Percentiles rank a stretch among this genome's conserved stretches.
phyloP scores from a whole-genome alignment of 2,888 invertebrate species.

The Polia nebulosa region DNA sequence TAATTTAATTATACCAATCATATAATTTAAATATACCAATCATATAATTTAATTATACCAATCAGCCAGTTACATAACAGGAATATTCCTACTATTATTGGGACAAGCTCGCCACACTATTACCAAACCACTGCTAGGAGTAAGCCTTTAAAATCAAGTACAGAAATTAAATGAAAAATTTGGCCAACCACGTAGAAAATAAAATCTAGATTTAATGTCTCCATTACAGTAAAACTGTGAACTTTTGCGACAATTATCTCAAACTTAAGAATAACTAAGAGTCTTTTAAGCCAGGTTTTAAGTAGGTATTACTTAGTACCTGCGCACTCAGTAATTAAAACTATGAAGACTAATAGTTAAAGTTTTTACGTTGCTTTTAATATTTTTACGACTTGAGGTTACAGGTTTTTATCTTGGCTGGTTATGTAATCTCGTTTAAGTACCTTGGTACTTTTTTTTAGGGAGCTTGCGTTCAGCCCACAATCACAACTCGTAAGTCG shows the following conservation, averaged over 20 bases:
- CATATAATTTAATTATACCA: no score
- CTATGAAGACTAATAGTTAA: neutral
- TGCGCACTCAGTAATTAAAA: slow-evolving; percentile 9
- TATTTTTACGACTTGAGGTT: slow-evolving; percentile 12
- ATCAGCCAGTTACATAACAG: no score
- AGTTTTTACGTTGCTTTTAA: slow-evolving; percentile 15
- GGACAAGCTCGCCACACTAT: no score
- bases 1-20: no score
- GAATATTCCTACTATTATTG: no score
- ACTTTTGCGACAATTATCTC: neutral
- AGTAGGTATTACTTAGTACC: neutral
- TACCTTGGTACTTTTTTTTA: no score
- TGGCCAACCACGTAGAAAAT: neutral
- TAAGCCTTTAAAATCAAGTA: no score
- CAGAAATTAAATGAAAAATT: no score
- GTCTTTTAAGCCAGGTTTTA: neutral
- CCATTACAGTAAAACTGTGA: slow-evolving; percentile 3
- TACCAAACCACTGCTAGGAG: no score
- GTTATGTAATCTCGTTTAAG: neutral
- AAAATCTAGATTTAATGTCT: neutral
- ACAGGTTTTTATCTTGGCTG: neutral
- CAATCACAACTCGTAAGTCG: no score
- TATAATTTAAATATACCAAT: no score
- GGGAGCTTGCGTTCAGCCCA: no score
- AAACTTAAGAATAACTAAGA: neutral